Evolutionary conservation across 2,888 invertebrate genomes (phyloP), one percentile per base, ranked within the genome.

Genomic region (Nemurella pictetii): DNA sequence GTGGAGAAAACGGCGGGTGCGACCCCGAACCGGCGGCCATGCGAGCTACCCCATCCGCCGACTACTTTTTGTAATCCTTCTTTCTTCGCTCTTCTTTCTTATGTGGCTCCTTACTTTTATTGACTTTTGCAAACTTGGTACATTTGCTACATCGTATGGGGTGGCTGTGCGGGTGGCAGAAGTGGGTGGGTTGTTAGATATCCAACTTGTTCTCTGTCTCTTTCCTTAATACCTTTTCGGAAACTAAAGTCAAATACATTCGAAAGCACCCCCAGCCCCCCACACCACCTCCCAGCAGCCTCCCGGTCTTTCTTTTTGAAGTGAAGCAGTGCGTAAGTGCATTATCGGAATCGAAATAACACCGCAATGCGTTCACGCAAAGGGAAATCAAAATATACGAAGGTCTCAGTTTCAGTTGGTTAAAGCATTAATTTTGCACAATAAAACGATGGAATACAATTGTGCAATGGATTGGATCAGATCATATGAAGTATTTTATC

Each of bases 41-140:
- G 55, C 55, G 55, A 55, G 55, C 55, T 55, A 55, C 55, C 55
- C 55, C 55, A 55, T 55, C 20, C 55, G 55, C 55, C 55, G 20
- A 55, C 55, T 55, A 55, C 55, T 55, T 55, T 55, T 55, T 55
- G 55, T 55, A 55, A 55, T 55, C 55, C 75, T 75, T 75, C 75
- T 28, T 28, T 75, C 75, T 75, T 75, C 28, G 28, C 75, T 28
- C 75, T 75, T 26, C 80, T 80, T 80, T 80, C 80, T 80, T 80
- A 35, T 80, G 28, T 26, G 75, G 9, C 75, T 75, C 26, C 80
- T 26, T 35, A 80, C 35, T 80, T 80, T 80, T 80, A 80, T 80
- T 80, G 80, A 80, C 80, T 80, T 80, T 80, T 80, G 25, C 32
- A 80, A 80, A 80, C 80, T 80, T 80, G 35, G 80, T 80, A 35